Conservation (phyloP, 2,113 vertebrate species). For the Actenoides hombroni region DNA sequence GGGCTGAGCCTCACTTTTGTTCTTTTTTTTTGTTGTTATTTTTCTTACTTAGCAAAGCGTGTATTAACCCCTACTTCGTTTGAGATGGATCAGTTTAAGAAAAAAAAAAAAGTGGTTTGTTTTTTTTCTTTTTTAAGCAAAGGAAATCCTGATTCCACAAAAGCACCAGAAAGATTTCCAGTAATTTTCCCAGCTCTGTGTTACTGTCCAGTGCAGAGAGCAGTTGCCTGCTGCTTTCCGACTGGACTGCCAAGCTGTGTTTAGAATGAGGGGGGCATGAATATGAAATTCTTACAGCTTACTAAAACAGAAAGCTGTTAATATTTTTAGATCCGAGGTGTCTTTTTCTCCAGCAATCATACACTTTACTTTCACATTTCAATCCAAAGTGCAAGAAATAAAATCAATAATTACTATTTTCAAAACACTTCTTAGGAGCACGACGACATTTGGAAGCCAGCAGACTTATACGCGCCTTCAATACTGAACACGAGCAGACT, state of each 20-base stretch:
- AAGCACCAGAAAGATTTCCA: not conserved
- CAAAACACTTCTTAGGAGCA: not conserved
- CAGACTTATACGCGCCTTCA: not conserved
- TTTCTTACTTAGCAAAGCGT: conserved; percentile 12
- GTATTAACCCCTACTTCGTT: not conserved
- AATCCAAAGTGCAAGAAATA: not conserved
- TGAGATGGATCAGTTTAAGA: not conserved
- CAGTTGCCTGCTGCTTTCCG: not conserved
- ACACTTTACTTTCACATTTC: not conserved
- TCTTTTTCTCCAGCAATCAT: not conserved
- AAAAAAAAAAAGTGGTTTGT: not conserved
- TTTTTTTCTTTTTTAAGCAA: not conserved
- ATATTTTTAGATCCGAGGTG: not conserved
- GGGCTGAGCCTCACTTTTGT: not conserved
- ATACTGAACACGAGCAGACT: not conserved
- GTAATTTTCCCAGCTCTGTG: not conserved
- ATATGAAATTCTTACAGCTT: not conserved
- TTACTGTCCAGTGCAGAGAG: not conserved
- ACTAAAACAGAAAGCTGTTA: not conserved
- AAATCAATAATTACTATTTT: not conserved
- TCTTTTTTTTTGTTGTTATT: not conserved
- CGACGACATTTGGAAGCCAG: not conserved
- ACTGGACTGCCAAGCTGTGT: not conserved
- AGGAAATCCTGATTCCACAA: not conserved
- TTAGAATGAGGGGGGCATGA: not conserved